Evolutionary conservation across 2,797 vertebrate species (phyloP).

Genomic region (Antrozous pallidus): DNA sequence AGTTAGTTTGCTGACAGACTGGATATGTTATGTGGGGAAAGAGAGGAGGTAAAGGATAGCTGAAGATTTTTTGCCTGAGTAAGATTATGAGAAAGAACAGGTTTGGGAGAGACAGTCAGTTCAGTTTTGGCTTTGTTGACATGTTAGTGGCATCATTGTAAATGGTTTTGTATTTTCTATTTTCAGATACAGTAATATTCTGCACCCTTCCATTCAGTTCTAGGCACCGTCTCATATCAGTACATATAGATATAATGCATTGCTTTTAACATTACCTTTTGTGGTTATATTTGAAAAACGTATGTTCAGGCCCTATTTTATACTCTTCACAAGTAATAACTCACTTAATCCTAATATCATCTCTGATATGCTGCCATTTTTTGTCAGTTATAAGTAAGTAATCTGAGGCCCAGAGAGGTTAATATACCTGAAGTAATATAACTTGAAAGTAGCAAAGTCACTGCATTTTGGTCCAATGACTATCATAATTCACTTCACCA

Average conservation of each 20-base stretch:
- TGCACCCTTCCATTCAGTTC: neutral
- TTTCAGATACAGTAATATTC: neutral
- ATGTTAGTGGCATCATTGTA: neutral
- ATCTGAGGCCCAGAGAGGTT: neutral
- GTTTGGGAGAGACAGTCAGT: neutral
- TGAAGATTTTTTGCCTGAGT: neutral
- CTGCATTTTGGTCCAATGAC: neutral
- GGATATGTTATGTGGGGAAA: neutral
- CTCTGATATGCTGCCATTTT: neutral
- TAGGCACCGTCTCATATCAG: neutral
- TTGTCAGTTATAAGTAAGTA: neutral
- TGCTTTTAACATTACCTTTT: neutral
- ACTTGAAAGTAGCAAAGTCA: neutral
- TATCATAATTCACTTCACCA: neutral
- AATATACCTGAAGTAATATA: neutral
- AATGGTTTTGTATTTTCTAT: neutral
- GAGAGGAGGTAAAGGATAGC: neutral
- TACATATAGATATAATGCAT: neutral
- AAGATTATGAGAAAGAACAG: neutral
- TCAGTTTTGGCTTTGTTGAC: neutral
- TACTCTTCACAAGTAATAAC: neutral
- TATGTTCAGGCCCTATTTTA: neutral
- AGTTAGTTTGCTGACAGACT: neutral
- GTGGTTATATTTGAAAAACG: neutral
- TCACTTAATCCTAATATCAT: neutral